Evolutionary conservation across 2,888 invertebrate genomes (phyloP), one percentile per base, ranked within the genome.

Genomic region (Conistra vaccinii): DNA sequence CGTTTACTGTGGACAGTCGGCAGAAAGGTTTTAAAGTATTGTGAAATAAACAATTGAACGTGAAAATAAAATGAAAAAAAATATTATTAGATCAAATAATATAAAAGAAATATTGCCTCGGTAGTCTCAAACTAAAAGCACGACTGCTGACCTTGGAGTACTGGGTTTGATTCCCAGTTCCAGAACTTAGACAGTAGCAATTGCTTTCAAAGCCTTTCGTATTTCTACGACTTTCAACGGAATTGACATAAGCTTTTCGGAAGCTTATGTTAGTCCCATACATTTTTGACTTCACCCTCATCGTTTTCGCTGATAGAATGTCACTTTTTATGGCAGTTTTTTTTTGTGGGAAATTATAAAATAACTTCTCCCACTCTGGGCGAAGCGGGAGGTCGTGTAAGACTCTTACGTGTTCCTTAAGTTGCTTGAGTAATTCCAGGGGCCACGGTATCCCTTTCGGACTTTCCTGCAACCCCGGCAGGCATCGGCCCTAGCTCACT

Each of bases 1-100:
- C 73, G 89, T 87, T 89, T 76, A 78, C 88, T 85, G 61, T 32
- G 89, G 84, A 92, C 55, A 48, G 90, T 84, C 35, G 17, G 88
- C 87, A 89, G 72, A 89, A 61, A 76, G 68, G 7, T 39, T 35
- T 61, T 1, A n/a, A 61, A 66, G 26, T 53, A 48, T 45, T 26
- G 2, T 39, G 26, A 23, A n/a, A 53, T 12, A n/a, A 48, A 7
- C 7, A 23, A 20, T n/a, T n/a, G n/a, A n/a, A n/a, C n/a, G n/a
- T n/a, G n/a, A n/a, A n/a, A n/a, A n/a, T n/a, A n/a, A n/a, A n/a
- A n/a, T n/a, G 9, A 1, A 1, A 39, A 39, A 42, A 14, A 3
- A 6, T 45, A n/a, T 45, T 12, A 7, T 14, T 63, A 20, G 0
- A 0, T 32, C 3, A 29, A 60, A 60, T 9, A 60, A 60, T 9